phyloP scores from a whole-genome alignment of 2,888 invertebrate species.

The Heliconius cydno region DNA sequence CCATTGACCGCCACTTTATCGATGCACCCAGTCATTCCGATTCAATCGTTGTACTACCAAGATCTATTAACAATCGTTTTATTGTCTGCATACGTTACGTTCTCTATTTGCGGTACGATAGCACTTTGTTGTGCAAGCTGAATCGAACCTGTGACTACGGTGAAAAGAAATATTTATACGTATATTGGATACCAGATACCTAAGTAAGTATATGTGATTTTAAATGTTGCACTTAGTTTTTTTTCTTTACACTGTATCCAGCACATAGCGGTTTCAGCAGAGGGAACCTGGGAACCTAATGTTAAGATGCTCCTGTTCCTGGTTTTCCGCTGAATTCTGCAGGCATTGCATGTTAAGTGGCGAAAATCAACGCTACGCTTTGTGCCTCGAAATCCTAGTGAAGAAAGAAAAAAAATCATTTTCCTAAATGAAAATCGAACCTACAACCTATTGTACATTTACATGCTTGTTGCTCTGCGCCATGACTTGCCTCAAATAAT shows the following conservation, averaged over 20 bases:
- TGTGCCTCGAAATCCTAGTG: too few relatives aligned
- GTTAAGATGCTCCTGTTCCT: too few relatives aligned
- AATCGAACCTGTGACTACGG: not conserved
- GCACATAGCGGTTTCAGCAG: not conserved
- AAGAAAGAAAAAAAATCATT: too few relatives aligned
- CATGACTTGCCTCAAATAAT: not conserved
- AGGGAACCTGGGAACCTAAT: not conserved
- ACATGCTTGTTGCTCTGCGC: not conserved
- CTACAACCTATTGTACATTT: too few relatives aligned
- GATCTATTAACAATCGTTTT: conserved; percentile 37
- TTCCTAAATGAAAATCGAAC: too few relatives aligned
- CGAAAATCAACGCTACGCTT: too few relatives aligned
- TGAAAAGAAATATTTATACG: not conserved
- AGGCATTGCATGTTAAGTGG: too few relatives aligned
- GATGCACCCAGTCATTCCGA: conserved; percentile 49
- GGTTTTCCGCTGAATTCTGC: too few relatives aligned
- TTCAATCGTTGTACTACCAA: conserved; percentile 40
- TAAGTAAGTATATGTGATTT: not conserved
- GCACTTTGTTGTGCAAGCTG: not conserved
- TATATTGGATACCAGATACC: not conserved
- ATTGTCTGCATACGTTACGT: conserved; percentile 20
- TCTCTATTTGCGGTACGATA: not conserved
- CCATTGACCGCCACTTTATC: conserved; percentile 55
- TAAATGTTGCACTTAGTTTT: too few relatives aligned
- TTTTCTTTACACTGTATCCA: too few relatives aligned